phyloP scores from a whole-genome alignment of 2,797 vertebrate genomes.

The Propithecus deckenii region DNA sequence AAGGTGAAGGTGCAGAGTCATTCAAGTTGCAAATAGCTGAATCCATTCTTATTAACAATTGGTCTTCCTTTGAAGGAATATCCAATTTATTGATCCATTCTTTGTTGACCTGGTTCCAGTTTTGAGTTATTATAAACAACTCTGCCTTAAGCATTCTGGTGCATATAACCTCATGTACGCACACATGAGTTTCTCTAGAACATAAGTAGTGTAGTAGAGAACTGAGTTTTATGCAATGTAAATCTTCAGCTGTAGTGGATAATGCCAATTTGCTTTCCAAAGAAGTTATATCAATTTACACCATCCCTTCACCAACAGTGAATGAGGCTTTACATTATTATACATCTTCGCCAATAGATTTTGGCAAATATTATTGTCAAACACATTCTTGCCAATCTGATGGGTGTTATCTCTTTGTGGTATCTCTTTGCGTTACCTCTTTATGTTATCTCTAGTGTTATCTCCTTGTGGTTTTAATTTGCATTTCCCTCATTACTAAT shows the following conservation, averaged over 20 bases:
- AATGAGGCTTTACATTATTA: background rate
- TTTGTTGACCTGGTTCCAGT: background rate
- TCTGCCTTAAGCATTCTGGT: background rate
- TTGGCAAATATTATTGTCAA: background rate
- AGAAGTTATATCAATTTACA: background rate
- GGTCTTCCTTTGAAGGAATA: background rate
- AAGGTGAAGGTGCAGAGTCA: background rate
- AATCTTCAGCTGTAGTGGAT: background rate
- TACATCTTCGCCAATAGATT: background rate
- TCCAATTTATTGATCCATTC: background rate
- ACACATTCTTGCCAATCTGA: conserved; percentile 15
- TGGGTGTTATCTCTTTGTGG: background rate
- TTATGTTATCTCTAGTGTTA: background rate
- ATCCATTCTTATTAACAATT: background rate
- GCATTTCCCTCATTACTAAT: background rate
- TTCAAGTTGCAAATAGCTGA: background rate
- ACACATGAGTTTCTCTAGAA: background rate
- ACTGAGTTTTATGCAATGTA: background rate
- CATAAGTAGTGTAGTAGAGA: background rate
- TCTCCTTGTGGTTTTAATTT: background rate
- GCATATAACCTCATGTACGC: background rate
- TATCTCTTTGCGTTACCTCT: background rate
- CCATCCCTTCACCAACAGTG: too few relatives aligned
- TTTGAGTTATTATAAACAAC: background rate
- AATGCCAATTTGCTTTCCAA: background rate